Evolutionary conservation across 2,797 vertebrate species (phyloP).

Genomic region (Pelochelys cantorii): DNA sequence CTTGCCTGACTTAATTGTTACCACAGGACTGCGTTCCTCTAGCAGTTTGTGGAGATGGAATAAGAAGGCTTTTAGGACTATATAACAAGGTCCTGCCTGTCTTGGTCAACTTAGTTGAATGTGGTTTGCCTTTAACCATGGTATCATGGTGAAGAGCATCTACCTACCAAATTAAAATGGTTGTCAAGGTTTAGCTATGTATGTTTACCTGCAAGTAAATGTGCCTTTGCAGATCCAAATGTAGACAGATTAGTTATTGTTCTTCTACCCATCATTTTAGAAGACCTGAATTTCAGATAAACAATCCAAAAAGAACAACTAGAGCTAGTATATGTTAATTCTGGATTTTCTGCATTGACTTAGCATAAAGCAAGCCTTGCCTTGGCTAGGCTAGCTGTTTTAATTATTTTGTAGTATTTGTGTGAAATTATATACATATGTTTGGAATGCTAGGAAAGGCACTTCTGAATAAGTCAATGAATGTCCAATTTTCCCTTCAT

Average conservation of each 20-base stretch:
- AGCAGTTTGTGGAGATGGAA: neutral
- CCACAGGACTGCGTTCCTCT: neutral
- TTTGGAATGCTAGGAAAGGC: neutral
- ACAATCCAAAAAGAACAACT: neutral
- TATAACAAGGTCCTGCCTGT: neutral
- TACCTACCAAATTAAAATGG: neutral
- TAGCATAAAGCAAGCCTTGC: neutral
- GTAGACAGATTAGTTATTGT: neutral
- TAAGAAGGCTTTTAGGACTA: neutral
- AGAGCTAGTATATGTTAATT: neutral
- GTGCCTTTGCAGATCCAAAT: neutral
- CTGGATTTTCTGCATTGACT: neutral
- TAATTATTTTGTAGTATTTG: neutral
- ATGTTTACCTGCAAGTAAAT: neutral
- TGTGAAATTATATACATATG: neutral
- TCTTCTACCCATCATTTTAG: neutral
- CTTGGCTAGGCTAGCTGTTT: fast-evolving
- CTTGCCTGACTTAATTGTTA: fast-evolving
- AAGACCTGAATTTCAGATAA: neutral
- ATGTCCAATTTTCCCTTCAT: neutral
- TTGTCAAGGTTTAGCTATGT: neutral
- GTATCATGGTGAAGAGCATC: neutral
- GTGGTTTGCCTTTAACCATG: neutral
- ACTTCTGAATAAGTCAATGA: neutral
- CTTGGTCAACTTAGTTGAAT: neutral